Conservation (phyloP, 1,140 invertebrate genomes). For the Leptinotarsa lineolata region DNA sequence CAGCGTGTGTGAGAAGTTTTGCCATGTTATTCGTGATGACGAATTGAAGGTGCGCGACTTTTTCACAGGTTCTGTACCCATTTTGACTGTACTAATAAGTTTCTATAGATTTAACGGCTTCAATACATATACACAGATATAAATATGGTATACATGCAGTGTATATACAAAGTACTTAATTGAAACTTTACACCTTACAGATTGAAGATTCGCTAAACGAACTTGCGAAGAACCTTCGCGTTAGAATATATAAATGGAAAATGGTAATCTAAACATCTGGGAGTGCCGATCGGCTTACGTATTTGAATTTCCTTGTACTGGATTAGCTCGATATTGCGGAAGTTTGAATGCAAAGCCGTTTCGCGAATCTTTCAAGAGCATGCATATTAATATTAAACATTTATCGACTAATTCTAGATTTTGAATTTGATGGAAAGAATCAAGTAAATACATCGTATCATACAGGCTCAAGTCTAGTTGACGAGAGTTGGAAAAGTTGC, state of each 20-base stretch:
- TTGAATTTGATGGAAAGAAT: slow-evolving; percentile 2
- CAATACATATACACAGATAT: slow-evolving; percentile 6
- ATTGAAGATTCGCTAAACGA: background rate
- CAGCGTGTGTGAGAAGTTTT: no score
- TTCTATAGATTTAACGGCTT: background rate
- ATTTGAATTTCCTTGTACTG: background rate
- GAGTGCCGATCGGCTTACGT: background rate
- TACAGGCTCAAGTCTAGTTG: background rate
- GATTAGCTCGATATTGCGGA: no score
- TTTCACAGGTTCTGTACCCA: no score
- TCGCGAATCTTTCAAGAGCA: background rate
- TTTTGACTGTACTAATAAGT: background rate
- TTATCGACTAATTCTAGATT: background rate
- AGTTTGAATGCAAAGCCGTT: background rate
- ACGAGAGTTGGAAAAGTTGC: background rate
- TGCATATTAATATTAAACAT: slow-evolving; percentile 1
- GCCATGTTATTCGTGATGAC: no score
- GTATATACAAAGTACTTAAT: slow-evolving; percentile 3
- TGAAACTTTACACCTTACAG: background rate
- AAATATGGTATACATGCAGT: slow-evolving; percentile 6
- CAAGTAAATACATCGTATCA: background rate
- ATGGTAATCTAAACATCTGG: no score
- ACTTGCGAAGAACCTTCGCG: no score
- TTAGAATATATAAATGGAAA: no score
- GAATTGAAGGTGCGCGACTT: no score